These are phyloP conservation scores for Vanessa atalanta DNA, from an alignment of 1,140 invertebrate genomes.

Conservation along the genomic window DNA sequence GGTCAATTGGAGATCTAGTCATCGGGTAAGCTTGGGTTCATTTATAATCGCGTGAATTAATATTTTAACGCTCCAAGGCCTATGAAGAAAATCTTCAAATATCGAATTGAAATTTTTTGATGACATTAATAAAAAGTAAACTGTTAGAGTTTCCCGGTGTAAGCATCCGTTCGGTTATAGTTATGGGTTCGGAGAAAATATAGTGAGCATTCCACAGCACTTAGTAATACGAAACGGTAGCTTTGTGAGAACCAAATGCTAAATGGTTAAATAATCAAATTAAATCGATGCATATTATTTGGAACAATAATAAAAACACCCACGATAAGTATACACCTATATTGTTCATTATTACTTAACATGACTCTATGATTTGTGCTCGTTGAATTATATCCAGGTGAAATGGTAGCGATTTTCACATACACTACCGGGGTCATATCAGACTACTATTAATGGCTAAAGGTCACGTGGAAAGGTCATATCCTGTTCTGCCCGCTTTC, in stretches of 20 bases:
- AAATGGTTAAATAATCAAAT: not conserved
- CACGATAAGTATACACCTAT: constrained; percentile 13
- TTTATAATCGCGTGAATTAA: not conserved
- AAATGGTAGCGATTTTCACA: constrained; percentile 64
- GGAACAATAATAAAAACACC: constrained; percentile 11
- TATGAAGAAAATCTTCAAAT: not conserved
- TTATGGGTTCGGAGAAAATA: not conserved
- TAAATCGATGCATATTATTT: not conserved
- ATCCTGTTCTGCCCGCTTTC: constrained; percentile 67
- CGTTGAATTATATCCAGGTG: constrained; percentile 31
- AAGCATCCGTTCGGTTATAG: not conserved
- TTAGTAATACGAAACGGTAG: not conserved
- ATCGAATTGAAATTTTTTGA: not conserved
- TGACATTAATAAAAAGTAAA: not conserved
- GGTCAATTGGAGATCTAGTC: not conserved
- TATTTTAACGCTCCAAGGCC: not conserved
- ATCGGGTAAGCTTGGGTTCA: not conserved
- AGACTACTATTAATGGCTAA: constrained; percentile 64
- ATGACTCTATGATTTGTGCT: constrained; percentile 28
- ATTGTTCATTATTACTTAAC: constrained; percentile 9
- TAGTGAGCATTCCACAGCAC: not conserved
- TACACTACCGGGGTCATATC: constrained; percentile 67
- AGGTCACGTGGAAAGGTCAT: constrained; percentile 68
- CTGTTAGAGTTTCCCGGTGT: not conserved
- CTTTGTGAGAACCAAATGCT: constrained; percentile 9